Percentiles rank a stretch among this genome's conserved stretches.
Conservation (phyloP, 2,113 vertebrate species). For the Tapirus terrestris region DNA sequence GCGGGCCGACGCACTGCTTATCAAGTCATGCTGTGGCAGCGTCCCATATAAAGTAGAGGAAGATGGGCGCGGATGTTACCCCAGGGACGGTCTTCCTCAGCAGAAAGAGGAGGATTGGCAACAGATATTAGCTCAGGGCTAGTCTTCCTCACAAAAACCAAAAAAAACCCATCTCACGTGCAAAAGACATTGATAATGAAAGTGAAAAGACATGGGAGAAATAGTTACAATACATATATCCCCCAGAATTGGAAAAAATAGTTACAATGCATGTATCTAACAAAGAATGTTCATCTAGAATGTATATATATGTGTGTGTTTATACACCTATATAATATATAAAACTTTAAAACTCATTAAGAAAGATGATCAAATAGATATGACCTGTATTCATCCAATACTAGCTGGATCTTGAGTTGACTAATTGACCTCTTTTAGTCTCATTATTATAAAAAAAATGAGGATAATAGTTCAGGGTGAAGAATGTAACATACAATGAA, state of each 20-base stretch:
- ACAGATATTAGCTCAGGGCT: no score
- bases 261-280: not conserved
- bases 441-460: not conserved
- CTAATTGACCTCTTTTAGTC: not conserved
- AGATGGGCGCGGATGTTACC: no score
- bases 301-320: not conserved
- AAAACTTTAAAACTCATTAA: not conserved
- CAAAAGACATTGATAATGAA: not conserved
- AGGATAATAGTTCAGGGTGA: not conserved
- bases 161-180: not conserved
- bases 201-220: not conserved
- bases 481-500: not conserved
- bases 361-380: not conserved
- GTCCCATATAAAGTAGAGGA: no score
- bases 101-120: no score
- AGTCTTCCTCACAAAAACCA: no score
- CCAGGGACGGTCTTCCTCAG: no score
- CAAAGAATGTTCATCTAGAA: not conserved
- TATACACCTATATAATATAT: no score
- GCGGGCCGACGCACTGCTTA: no score
- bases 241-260: not conserved
- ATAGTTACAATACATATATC: not conserved
- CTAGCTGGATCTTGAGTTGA: not conserved
- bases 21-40: no score
- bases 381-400: not conserved